A percentile compares a stretch with the other conserved stretches of the same genome.
Conservation (phyloP, 2,113 vertebrate genomes). For the Panthera leo region DNA sequence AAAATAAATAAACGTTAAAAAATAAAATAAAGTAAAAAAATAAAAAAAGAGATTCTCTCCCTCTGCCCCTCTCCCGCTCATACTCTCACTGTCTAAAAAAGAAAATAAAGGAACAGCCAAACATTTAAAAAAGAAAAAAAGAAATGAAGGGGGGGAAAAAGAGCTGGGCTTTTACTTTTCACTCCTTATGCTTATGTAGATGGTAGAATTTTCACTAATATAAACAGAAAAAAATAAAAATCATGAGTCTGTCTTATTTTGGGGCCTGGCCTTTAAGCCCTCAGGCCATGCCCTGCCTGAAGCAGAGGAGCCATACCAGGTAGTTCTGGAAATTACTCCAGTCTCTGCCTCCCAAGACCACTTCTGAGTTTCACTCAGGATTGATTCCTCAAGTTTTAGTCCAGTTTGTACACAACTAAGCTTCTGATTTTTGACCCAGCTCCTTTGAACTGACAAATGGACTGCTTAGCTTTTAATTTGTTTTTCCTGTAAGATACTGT, state of each 20-base stretch:
- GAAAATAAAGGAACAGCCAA: too few relatives aligned
- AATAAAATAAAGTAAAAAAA: too few relatives aligned
- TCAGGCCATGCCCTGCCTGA: neutral
- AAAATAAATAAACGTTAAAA: too few relatives aligned
- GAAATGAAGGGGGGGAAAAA: neutral
- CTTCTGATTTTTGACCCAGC: neutral
- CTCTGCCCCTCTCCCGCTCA: too few relatives aligned
- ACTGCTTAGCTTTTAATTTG: neutral
- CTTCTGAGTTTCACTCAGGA: neutral
- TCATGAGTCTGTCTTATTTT: neutral
- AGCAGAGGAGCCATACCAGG: neutral
- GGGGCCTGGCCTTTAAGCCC: neutral
- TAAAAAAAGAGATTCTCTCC: too few relatives aligned
- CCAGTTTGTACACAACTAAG: neutral
- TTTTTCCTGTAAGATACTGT: neutral
- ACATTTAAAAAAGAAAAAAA: too few relatives aligned
- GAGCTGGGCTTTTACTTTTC: slow-evolving; percentile 14
- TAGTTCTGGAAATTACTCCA: slow-evolving; percentile 10
- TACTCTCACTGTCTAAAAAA: too few relatives aligned
- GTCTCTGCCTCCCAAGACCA: neutral
- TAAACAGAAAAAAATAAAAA: slow-evolving; percentile 3
- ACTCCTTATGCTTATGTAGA: neutral
- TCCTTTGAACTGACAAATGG: slow-evolving; percentile 24
- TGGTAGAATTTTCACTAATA: neutral
- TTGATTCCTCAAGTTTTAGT: slow-evolving; percentile 11